phyloP scores from a whole-genome alignment of 2,888 invertebrate genomes.

The Agrochola lota region DNA sequence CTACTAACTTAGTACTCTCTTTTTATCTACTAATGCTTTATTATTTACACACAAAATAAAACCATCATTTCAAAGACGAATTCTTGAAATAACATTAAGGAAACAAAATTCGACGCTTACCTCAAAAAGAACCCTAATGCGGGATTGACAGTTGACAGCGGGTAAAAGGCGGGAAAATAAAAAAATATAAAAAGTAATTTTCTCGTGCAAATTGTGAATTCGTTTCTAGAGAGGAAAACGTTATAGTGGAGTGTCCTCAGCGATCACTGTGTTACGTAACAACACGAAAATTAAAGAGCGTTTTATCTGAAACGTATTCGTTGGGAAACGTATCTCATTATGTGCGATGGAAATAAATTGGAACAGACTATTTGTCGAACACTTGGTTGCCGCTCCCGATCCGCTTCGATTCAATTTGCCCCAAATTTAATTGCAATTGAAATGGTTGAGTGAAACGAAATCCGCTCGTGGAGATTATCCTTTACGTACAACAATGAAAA shows the following conservation, averaged over 20 bases:
- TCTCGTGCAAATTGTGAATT: constrained; percentile 60
- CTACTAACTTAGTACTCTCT: neutral
- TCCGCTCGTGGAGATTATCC: constrained; percentile 82
- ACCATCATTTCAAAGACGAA: constrained; percentile 17
- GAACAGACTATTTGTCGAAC: constrained; percentile 88
- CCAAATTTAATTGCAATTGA: constrained; percentile 89
- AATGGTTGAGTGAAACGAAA: constrained; percentile 83
- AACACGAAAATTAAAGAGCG: constrained; percentile 82
- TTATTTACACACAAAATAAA: constrained; percentile 17
- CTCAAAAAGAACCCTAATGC: constrained; percentile 39
- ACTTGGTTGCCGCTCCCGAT: constrained; percentile 84
- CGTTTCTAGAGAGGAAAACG: constrained; percentile 63
- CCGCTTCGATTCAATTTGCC: constrained; percentile 85
- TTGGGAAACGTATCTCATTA: constrained; percentile 87
- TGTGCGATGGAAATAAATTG: constrained; percentile 86
- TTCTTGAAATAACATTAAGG: constrained; percentile 24
- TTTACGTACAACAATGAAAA: constrained; percentile 65
- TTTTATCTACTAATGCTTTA: neutral
- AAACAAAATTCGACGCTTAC: constrained; percentile 41
- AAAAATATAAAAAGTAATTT: constrained; percentile 56
- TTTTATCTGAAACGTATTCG: constrained; percentile 81
- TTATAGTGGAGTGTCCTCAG: constrained; percentile 68
- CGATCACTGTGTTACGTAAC: constrained; percentile 74
- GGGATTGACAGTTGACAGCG: constrained; percentile 58
- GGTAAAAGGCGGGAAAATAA: constrained; percentile 55